Evolutionary conservation across 2,888 invertebrate genomes (phyloP), one percentile per base, ranked within the genome.

Genomic region (Drosophila crucigera): DNA sequence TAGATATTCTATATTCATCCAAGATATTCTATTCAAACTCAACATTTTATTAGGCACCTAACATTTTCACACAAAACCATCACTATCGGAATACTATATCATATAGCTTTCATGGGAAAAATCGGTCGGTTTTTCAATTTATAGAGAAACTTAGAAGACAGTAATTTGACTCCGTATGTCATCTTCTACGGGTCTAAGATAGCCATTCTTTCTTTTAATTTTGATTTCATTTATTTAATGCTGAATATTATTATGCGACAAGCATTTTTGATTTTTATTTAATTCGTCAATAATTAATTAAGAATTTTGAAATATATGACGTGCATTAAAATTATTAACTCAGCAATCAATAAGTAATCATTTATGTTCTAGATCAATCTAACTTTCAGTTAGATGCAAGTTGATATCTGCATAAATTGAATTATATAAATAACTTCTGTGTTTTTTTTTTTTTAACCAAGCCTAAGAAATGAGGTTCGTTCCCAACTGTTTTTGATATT

Each of bases 401-500:
- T 47, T 25, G 7, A 47, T 16, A 4, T 25, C 47, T 47, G 47
- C 22, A 16, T 16, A 4, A 47, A 25, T 47, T 47, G 47, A 47
- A 16, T 16, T 16, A 4, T 9, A 16, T 9, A 25, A 25, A 16
- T 10, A 9, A 4, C 9, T 25, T 25, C 1, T 47, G 2, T 1
- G 9, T 25, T 25, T 16, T 2, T 4, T 43, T 4, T 43, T 7
- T 22, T 25, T 1, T 16, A 43, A 7, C 4, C 9, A 25, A 25
- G 47, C 16, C 47, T 1, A 16, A 9, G 25, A 47, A 47, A 47
- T 47, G 25, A 16, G 47, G 47, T 16, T 47, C 11, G 37, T 39
- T 55, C 28, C 37, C 55, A 55, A 14, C 39, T 56, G 28, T 28
- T n/a, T 39, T 33, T 14, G 30, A 19, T 61, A 62, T 37, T 49